These are phyloP conservation scores for Drosophila putrida DNA, from an alignment of 2,888 invertebrate species.

Conservation along the genomic window DNA sequence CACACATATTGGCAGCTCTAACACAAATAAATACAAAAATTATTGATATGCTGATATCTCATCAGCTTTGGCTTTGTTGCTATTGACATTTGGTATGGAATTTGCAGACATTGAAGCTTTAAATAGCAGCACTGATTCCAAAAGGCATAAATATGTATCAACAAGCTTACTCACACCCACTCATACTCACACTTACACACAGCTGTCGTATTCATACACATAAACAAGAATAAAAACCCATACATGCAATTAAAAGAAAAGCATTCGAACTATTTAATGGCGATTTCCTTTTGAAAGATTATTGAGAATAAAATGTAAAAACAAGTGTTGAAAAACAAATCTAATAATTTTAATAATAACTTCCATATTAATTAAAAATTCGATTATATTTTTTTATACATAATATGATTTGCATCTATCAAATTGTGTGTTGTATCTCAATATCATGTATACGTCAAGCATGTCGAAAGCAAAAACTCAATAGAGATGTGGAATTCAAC, in stretches of 20 bases:
- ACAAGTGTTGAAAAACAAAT: too few species aligned
- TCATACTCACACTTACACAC: slow-evolving; percentile 8
- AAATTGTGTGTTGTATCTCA: background rate
- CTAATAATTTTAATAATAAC: background rate
- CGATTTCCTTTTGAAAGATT: background rate
- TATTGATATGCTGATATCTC: slow-evolving; percentile 3
- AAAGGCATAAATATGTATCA: slow-evolving; percentile 13
- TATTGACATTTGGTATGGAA: slow-evolving; percentile 40
- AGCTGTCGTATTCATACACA: slow-evolving; percentile 32
- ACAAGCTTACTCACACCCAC: background rate
- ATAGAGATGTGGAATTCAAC: background rate
- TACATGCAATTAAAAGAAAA: slow-evolving; percentile 5
- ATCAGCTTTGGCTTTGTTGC: slow-evolving; percentile 55
- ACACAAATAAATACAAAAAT: slow-evolving; percentile 2
- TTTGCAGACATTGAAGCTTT: slow-evolving; percentile 20
- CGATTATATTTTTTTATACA: background rate
- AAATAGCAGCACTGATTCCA: slow-evolving; percentile 7
- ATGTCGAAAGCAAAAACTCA: background rate
- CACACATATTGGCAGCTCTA: slow-evolving; percentile 1
- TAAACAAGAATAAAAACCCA: slow-evolving; percentile 5
- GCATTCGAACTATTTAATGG: slow-evolving; percentile 5
- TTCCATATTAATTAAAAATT: background rate
- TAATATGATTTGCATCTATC: background rate
- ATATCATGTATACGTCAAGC: slow-evolving; percentile 6
- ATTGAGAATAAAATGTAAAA: background rate